phyloP scores from a whole-genome alignment of 2,113 vertebrate genomes.

The Egretta garzetta region DNA sequence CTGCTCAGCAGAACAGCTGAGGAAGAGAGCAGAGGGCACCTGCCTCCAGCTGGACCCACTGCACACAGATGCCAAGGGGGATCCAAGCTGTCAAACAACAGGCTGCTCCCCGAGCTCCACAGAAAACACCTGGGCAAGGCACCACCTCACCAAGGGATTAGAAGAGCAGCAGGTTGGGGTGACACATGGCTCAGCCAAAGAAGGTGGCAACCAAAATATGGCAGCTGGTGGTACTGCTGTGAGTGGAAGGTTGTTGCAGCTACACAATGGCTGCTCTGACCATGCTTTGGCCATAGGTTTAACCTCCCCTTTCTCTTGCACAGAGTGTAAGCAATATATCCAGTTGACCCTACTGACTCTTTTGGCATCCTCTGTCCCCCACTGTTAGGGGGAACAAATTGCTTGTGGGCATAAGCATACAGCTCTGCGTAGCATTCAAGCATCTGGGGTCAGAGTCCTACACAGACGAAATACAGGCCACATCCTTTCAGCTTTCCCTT shows the following conservation, averaged over 20 bases:
- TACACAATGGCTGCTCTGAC: neutral
- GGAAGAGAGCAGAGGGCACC: neutral
- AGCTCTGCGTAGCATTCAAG: neutral
- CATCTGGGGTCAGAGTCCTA: neutral
- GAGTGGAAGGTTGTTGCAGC: neutral
- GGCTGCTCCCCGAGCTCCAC: neutral
- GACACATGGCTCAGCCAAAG: neutral
- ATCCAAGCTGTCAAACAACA: neutral
- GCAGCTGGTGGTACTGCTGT: neutral
- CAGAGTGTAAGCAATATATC: neutral
- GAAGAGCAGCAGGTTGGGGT: neutral
- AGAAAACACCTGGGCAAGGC: neutral
- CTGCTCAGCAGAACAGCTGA: neutral
- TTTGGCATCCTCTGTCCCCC: neutral
- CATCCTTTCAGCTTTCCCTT: neutral
- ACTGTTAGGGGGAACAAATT: neutral
- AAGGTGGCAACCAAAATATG: neutral
- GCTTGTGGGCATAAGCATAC: neutral
- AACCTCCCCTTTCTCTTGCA: neutral
- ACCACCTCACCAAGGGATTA: neutral
- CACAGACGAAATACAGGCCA: neutral
- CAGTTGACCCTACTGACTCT: neutral
- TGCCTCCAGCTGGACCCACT: neutral
- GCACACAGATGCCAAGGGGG: neutral
- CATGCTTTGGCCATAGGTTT: neutral